A percentile compares a stretch with the other conserved stretches of the same genome.
Conservation (phyloP, 2,113 vertebrate species). For the Menura novaehollandiae region DNA sequence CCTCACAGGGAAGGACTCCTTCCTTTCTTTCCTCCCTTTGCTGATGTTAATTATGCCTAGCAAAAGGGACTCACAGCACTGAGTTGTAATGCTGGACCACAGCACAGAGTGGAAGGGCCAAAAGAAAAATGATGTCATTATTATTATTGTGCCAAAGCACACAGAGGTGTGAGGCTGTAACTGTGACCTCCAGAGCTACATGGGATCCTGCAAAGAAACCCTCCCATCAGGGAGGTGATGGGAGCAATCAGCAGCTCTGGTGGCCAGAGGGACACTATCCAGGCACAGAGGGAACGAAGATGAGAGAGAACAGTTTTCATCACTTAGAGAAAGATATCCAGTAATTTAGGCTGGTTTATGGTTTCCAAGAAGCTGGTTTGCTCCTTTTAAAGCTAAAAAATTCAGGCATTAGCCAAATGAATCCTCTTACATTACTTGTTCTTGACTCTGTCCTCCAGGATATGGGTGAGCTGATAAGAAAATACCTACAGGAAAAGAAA, state of each 20-base stretch:
- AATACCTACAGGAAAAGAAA: slow-evolving; percentile 75
- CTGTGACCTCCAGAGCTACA: not conserved
- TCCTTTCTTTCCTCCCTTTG: not conserved
- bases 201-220: not conserved
- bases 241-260: not conserved
- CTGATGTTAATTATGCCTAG: not conserved
- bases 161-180: not conserved
- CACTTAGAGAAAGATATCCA: not conserved
- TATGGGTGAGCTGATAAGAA: slow-evolving; percentile 91
- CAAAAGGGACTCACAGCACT: not conserved
- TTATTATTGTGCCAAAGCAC: not conserved
- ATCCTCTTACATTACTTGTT: slow-evolving; percentile 87
- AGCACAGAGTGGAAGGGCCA: not conserved
- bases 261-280: not conserved
- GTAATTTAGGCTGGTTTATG: not conserved
- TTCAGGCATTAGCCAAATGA: not conserved
- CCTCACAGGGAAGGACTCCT: not conserved
- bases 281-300: not conserved
- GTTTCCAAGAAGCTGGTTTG: not conserved
- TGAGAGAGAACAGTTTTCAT: not conserved
- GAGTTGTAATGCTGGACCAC: not conserved
- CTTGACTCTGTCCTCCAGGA: slow-evolving; percentile 84
- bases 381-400: not conserved
- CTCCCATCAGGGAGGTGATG: not conserved
- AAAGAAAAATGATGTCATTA: not conserved